A percentile compares a stretch with the other conserved stretches of the same genome.
These are phyloP conservation scores for Apodemus sylvaticus DNA, from an alignment of 2,113 vertebrate genomes.

Conservation along the genomic window DNA sequence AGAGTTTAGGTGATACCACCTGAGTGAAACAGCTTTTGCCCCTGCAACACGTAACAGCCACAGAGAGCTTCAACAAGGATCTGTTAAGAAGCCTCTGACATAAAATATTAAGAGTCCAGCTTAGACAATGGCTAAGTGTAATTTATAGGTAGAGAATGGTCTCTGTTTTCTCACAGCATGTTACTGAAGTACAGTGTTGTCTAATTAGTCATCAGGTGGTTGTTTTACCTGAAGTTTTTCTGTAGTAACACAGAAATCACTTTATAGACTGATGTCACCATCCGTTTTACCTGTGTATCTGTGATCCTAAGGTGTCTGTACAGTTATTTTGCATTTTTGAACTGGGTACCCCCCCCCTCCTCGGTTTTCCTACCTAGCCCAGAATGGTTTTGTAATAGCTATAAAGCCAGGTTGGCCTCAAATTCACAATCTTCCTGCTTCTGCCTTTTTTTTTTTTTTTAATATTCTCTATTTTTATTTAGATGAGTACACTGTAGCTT, in stretches of 20 bases:
- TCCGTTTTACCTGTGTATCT: slow-evolving; percentile 36
- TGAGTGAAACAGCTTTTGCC: background rate
- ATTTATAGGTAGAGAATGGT: slow-evolving; percentile 1
- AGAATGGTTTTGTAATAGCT: background rate
- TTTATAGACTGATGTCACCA: slow-evolving; percentile 2
- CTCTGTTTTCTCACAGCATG: slow-evolving; percentile 9
- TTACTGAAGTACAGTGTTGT: background rate
- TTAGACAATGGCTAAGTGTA: background rate
- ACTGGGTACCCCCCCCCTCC: background rate
- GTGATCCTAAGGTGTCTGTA: background rate
- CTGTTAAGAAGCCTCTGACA: slow-evolving; percentile 32
- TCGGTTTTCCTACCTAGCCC: background rate
- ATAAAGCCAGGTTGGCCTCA: background rate
- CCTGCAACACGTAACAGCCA: background rate
- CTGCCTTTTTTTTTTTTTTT: too few relatives aligned
- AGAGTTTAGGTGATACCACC: background rate
- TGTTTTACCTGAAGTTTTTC: slow-evolving; percentile 44
- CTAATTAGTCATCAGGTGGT: background rate
- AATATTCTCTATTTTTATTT: too few relatives aligned
- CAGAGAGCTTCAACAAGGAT: slow-evolving; percentile 21
- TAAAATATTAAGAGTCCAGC: slow-evolving; percentile 29
- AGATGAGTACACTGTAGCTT: too few relatives aligned
- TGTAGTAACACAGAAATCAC: background rate
- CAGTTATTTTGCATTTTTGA: slow-evolving; percentile 1
- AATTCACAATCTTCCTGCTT: background rate